Evolutionary conservation across 2,113 vertebrate genomes (phyloP).

Genomic region (Ochotona princeps): DNA sequence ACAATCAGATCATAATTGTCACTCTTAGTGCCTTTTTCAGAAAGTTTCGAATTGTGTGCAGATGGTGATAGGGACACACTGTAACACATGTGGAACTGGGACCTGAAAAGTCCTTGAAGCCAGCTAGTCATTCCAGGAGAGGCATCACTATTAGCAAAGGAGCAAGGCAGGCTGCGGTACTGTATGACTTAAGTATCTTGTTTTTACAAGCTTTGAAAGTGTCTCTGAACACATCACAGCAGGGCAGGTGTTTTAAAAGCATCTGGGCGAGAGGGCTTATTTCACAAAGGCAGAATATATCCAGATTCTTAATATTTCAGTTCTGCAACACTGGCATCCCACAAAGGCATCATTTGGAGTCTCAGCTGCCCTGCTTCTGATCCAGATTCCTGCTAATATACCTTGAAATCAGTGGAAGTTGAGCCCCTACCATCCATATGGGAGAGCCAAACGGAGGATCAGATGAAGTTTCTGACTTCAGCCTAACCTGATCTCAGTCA

Average conservation of each 20-base stretch:
- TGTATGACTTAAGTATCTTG: background rate
- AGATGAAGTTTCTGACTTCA: no score
- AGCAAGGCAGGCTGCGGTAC: background rate
- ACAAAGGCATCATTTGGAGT: no score
- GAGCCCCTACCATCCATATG: no score
- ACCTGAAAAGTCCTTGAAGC: background rate
- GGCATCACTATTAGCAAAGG: background rate
- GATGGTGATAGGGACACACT: background rate
- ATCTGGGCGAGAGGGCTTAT: background rate
- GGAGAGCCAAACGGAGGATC: no score
- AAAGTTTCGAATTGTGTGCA: background rate
- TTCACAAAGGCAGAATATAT: background rate
- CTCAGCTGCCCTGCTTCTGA: no score
- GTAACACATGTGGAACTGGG: background rate
- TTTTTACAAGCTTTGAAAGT: constrained; percentile 31
- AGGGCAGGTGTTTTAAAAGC: background rate
- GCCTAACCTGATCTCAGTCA: no score
- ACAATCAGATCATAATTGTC: background rate
- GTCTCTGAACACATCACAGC: background rate
- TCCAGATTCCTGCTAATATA: no score
- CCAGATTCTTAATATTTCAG: background rate
- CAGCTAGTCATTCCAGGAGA: background rate
- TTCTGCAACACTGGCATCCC: no score
- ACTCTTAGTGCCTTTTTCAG: background rate
- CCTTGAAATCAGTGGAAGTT: no score